Conservation (phyloP, 2,797 vertebrate genomes). For the Anabacerthia variegaticeps region DNA sequence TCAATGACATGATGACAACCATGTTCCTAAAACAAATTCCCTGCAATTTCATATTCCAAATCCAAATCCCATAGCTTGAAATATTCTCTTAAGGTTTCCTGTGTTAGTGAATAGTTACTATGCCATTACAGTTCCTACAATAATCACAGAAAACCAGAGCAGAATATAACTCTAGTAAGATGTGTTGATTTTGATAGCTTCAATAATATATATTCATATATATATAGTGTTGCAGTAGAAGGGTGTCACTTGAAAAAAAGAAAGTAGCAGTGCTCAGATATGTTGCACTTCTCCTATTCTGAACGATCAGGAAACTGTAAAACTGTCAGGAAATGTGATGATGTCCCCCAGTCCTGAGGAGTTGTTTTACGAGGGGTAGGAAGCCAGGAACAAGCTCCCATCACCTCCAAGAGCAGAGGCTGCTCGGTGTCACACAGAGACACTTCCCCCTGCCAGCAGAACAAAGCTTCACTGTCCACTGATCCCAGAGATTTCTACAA, state of each 20-base stretch:
- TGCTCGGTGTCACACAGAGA: background rate
- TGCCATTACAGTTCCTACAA: background rate
- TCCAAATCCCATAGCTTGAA: background rate
- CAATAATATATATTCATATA: background rate
- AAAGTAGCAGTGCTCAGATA: background rate
- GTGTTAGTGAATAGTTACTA: background rate
- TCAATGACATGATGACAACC: background rate
- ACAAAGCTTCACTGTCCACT: background rate
- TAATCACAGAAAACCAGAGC: background rate
- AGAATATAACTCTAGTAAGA: background rate
- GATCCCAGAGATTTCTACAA: background rate
- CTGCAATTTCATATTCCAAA: background rate
- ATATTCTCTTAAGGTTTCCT: background rate
- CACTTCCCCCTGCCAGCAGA: fast-evolving
- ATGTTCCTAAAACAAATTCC: background rate
- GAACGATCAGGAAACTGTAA: background rate
- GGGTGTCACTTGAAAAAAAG: background rate
- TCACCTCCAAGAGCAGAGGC: fast-evolving
- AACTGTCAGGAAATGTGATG: background rate
- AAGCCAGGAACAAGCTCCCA: background rate
- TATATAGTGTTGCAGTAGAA: background rate
- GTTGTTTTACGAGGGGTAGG: fast-evolving
- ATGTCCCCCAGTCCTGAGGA: background rate
- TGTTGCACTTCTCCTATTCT: background rate
- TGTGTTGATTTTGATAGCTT: background rate